Evolutionary conservation across 2,888 invertebrate species (phyloP).

Genomic region (Metellina segmentata): DNA sequence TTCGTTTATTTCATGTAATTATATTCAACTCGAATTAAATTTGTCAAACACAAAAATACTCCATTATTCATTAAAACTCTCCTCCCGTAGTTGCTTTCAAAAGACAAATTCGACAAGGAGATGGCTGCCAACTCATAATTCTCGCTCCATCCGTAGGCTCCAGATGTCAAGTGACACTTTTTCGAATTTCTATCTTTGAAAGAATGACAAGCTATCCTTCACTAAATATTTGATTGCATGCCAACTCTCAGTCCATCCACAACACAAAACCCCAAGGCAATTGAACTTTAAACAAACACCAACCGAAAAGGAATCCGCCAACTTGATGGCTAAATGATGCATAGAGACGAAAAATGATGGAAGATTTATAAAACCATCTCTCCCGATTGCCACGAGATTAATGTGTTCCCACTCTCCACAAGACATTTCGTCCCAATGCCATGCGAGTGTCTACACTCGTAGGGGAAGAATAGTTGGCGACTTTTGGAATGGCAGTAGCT

Average conservation of each 20-base stretch:
- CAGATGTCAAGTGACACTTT: too few relatives aligned
- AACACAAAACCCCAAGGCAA: background rate
- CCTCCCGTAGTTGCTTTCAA: too few relatives aligned
- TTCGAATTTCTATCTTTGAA: too few relatives aligned
- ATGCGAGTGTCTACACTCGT: conserved; percentile 22
- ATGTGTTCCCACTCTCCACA: conserved; percentile 16
- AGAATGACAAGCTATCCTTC: background rate
- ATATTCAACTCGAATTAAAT: too few relatives aligned
- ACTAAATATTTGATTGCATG: background rate
- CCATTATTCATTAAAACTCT: too few relatives aligned
- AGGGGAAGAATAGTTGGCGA: conserved; percentile 33
- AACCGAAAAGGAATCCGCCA: background rate
- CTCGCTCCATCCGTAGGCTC: too few relatives aligned
- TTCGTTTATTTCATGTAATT: too few relatives aligned
- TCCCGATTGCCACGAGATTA: conserved; percentile 31
- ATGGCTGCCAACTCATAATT: too few relatives aligned
- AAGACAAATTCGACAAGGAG: too few relatives aligned
- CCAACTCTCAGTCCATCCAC: background rate
- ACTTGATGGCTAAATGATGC: conserved; percentile 19
- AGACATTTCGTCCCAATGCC: background rate
- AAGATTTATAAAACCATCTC: conserved; percentile 42
- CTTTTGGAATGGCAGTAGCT: conserved; percentile 45
- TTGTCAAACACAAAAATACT: too few relatives aligned
- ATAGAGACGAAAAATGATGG: conserved; percentile 3
- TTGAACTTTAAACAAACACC: background rate